phyloP scores from a whole-genome alignment of 2,888 invertebrate species.

The Apantesis nais region DNA sequence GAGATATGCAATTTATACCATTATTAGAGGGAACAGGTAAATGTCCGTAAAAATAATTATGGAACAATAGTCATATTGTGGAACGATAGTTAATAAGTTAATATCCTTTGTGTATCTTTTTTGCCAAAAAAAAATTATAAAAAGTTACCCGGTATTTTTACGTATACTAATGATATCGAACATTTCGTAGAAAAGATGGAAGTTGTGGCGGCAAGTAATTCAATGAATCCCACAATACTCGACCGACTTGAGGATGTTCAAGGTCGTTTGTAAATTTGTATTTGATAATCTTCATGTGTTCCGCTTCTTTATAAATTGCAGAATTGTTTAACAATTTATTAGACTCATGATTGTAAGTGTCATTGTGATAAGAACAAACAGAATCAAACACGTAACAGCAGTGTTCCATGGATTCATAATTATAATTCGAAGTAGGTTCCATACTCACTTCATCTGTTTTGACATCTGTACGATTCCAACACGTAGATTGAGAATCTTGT shows the following conservation, averaged over 20 bases:
- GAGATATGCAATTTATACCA: no score
- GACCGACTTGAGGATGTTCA: conserved; percentile 1
- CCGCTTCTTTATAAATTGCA: neutral
- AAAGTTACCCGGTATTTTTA: neutral
- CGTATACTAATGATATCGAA: conserved; percentile 33
- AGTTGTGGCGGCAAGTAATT: conserved; percentile 66
- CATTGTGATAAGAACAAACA: conserved; percentile 47
- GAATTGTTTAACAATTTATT: neutral
- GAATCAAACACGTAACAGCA: conserved; percentile 48
- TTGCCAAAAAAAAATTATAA: neutral
- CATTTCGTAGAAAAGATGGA: conserved; percentile 61
- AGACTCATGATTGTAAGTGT: conserved; percentile 37
- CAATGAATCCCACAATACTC: conserved; percentile 51
- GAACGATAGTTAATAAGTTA: neutral
- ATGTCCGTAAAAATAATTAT: no score
- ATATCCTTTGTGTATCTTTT: neutral
- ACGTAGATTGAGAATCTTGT: conserved; percentile 3
- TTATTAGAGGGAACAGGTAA: no score
- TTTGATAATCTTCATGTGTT: conserved; percentile 1
- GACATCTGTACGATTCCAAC: conserved; percentile 2
- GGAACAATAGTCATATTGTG: no score
- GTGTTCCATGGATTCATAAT: conserved; percentile 30
- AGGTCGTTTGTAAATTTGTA: neutral
- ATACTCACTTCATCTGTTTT: neutral
- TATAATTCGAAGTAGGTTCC: neutral